phyloP scores from a whole-genome alignment of 1,140 invertebrate species.

The Cyclargus thomasi region DNA sequence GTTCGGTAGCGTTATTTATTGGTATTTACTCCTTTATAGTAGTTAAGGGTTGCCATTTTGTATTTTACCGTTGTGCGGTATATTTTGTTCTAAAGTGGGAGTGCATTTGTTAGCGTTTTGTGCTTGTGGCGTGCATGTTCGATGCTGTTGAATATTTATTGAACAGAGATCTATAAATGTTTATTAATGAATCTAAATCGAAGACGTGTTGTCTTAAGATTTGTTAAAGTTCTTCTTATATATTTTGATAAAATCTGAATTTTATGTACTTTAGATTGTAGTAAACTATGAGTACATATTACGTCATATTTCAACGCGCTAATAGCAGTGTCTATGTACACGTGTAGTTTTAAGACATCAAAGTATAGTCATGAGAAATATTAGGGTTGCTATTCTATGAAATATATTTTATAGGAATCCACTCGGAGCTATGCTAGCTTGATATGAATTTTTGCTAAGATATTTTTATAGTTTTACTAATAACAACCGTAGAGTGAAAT shows the following conservation, averaged over 20 bases:
- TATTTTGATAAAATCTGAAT: slow-evolving; percentile 48
- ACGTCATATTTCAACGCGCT: slow-evolving; percentile 10
- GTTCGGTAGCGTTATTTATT: slow-evolving; percentile 11
- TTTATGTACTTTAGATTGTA: slow-evolving; percentile 31
- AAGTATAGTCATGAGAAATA: slow-evolving; percentile 20
- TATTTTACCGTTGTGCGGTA: slow-evolving; percentile 40
- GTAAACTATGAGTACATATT: slow-evolving; percentile 8
- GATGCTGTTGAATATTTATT: slow-evolving; percentile 6
- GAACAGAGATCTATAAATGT: slow-evolving; percentile 22
- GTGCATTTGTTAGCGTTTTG: slow-evolving; percentile 60
- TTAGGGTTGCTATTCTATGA: slow-evolving; percentile 14
- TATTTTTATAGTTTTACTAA: not conserved
- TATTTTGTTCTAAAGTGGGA: slow-evolving; percentile 38
- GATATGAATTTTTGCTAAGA: not conserved
- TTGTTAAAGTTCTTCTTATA: slow-evolving; percentile 33
- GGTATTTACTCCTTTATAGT: slow-evolving; percentile 9
- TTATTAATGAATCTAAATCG: slow-evolving; percentile 34
- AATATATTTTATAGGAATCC: not conserved
- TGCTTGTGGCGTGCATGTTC: slow-evolving; percentile 42
- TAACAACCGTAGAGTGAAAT: too few relatives aligned
- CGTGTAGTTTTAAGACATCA: slow-evolving; percentile 14
- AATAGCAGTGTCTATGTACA: slow-evolving; percentile 4
- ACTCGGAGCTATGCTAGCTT: not conserved
- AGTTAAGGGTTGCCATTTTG: slow-evolving; percentile 50
- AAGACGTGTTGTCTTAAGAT: slow-evolving; percentile 19